Evolutionary conservation across 2,113 vertebrate genomes (phyloP).

Genomic region (Labeo catla): DNA sequence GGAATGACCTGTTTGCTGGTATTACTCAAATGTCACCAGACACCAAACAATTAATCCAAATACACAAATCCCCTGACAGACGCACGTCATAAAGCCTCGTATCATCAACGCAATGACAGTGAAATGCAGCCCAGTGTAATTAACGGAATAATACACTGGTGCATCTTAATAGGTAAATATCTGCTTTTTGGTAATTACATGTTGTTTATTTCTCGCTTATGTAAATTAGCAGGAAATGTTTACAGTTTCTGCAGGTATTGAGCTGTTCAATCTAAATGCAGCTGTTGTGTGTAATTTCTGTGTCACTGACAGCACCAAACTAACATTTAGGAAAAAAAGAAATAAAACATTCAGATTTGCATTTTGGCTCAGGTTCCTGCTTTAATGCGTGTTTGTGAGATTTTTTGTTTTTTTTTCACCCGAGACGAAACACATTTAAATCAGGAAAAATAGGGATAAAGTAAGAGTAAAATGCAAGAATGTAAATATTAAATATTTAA

Average conservation of each 20-base stretch:
- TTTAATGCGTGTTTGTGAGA: neutral
- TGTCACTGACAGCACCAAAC: neutral
- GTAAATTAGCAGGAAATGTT: neutral
- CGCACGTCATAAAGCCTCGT: neutral
- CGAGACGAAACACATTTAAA: neutral
- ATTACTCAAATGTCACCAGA: slow-evolving; percentile 1
- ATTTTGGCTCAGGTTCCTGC: neutral
- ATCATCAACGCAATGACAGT: neutral
- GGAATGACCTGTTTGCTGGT: neutral
- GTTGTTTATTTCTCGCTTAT: neutral
- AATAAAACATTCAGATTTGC: neutral
- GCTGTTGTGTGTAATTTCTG: neutral
- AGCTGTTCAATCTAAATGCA: neutral
- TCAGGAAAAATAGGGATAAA: neutral
- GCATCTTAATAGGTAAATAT: slow-evolving; percentile 2
- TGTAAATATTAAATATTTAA: neutral
- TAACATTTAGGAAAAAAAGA: neutral
- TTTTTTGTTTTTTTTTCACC: neutral
- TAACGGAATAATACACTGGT: neutral
- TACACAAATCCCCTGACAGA: neutral
- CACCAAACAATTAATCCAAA: slow-evolving; percentile 1
- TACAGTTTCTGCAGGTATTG: neutral
- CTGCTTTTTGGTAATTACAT: neutral
- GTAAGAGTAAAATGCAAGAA: neutral
- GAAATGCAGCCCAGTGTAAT: neutral